These are phyloP conservation scores for Saccopteryx leptura DNA, from an alignment of 2,113 vertebrate species.

Conservation along the genomic window DNA sequence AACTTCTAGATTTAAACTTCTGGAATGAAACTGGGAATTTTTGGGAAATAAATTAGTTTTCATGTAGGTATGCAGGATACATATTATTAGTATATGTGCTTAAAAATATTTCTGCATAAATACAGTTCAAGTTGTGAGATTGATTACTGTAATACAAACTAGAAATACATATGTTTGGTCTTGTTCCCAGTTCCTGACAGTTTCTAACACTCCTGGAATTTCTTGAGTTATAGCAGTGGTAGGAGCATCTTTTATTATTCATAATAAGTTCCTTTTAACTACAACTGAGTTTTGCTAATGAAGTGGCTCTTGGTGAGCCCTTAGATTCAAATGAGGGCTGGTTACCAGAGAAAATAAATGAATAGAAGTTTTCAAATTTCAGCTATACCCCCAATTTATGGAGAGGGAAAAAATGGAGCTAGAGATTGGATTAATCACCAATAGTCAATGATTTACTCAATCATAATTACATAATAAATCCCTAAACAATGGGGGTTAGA, in stretches of 20 bases:
- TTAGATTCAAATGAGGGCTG: not conserved
- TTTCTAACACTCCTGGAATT: not conserved
- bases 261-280: not conserved
- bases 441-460: not conserved
- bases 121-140: slow-evolving; percentile 6
- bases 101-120: slow-evolving; percentile 47
- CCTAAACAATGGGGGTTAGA: not conserved
- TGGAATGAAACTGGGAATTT: not conserved
- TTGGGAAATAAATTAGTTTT: slow-evolving; percentile 8
- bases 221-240: not conserved
- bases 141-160: not conserved
- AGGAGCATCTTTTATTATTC: not conserved
- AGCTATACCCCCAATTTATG: not conserved
- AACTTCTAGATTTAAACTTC: slow-evolving; percentile 37
- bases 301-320: not conserved
- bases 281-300: not conserved
- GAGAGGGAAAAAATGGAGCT: not conserved
- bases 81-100: not conserved
- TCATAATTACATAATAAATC: not conserved
- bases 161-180: not conserved
- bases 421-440: not conserved
- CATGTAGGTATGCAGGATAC: not conserved
- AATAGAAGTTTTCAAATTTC: not conserved
- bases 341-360: not conserved
- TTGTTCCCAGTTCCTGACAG: not conserved